Evolutionary conservation across 2,113 vertebrate species (phyloP).

Genomic region (Gambusia affinis): DNA sequence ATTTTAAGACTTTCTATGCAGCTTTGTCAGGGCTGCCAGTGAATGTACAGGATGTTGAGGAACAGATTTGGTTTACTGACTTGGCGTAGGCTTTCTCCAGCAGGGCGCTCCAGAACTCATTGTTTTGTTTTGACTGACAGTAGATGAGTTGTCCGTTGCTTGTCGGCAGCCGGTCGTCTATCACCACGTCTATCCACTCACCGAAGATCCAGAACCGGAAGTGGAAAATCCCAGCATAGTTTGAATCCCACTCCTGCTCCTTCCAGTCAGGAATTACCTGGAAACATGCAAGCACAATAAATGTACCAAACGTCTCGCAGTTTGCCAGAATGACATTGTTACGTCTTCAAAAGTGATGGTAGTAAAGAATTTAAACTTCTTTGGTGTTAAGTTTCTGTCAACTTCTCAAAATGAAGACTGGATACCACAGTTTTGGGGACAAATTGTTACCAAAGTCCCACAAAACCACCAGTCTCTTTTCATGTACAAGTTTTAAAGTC

Average conservation of each 20-base stretch:
- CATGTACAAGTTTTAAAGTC: no score
- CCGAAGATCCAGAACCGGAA: slow-evolving; percentile 95
- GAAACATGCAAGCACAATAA: neutral
- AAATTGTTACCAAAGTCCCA: no score
- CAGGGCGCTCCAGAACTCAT: slow-evolving; percentile 94
- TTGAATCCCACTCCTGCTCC: slow-evolving; percentile 90
- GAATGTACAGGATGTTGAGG: neutral
- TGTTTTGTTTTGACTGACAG: slow-evolving; percentile 87
- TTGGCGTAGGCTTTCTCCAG: slow-evolving; percentile 96
- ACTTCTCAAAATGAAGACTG: no score
- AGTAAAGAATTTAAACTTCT: no score
- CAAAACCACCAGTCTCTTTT: no score
- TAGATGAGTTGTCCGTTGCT: slow-evolving; percentile 85
- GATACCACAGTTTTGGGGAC: no score
- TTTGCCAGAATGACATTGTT: no score
- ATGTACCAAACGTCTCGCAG: neutral
- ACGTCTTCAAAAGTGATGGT: no score
- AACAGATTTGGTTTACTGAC: slow-evolving; percentile 70
- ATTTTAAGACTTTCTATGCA: no score
- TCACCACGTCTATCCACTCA: slow-evolving; percentile 91
- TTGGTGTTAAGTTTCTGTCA: no score
- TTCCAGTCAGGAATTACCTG: slow-evolving; percentile 89
- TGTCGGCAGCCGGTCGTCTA: slow-evolving; percentile 93
- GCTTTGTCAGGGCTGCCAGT: neutral
- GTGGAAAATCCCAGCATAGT: slow-evolving; percentile 91